Conservation (phyloP, 2,797 vertebrate genomes). For the Leucoraja ocellata region DNA sequence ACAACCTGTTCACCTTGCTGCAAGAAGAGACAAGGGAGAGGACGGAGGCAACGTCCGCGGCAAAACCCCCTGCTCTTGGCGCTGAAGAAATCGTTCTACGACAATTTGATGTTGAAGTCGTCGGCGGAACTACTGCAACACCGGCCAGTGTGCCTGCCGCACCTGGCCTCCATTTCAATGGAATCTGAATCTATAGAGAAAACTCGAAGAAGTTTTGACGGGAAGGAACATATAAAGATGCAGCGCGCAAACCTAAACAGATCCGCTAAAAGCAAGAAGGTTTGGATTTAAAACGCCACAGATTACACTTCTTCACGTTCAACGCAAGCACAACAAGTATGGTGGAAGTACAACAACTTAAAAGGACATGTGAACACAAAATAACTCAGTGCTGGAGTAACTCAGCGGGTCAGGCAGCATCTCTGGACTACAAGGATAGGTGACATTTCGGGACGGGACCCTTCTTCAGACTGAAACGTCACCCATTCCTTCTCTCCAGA, state of each 20-base stretch:
- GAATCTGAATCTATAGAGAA: constrained; percentile 58
- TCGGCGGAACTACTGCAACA: constrained; percentile 47
- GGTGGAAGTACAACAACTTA: background rate
- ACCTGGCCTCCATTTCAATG: constrained; percentile 57
- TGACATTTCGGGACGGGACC: no score
- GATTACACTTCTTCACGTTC: background rate
- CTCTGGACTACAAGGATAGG: no score
- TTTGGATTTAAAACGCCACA: constrained; percentile 53
- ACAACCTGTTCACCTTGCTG: constrained; percentile 54
- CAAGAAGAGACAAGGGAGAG: constrained; percentile 41
- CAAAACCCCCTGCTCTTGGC: constrained; percentile 56
- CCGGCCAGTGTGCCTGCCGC: constrained; percentile 45
- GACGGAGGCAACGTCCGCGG: constrained; percentile 45
- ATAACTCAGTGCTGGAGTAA: no score
- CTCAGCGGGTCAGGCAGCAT: no score
- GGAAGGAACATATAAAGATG: constrained; percentile 43
- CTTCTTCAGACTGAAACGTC: no score
- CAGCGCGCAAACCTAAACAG: constrained; percentile 50
- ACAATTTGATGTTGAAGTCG: constrained; percentile 56
- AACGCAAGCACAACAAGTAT: background rate
- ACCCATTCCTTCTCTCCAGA: no score
- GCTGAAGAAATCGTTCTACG: constrained; percentile 54
- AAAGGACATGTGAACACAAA: no score
- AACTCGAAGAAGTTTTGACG: constrained; percentile 51
- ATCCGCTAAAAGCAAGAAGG: constrained; percentile 56